A percentile compares a stretch with the other conserved stretches of the same genome.
Evolutionary conservation across 2,888 invertebrate genomes (phyloP).

Genomic region (Drosophila mulleri): DNA sequence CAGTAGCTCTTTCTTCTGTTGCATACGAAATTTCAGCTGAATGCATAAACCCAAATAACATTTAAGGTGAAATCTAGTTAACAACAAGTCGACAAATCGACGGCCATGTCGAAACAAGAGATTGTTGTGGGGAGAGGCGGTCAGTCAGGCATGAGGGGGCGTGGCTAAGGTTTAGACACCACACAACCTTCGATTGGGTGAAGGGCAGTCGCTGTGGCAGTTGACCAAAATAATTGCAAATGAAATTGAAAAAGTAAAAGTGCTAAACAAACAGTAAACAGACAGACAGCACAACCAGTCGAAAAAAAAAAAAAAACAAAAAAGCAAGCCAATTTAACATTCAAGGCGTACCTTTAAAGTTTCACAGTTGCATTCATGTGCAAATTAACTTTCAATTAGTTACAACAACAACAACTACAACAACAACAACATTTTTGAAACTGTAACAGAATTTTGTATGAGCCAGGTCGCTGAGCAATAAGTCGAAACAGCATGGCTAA

Average conservation of each 20-base stretch:
- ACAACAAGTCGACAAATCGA: slow-evolving; percentile 26
- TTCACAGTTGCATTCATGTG: slow-evolving; percentile 68
- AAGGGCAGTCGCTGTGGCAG: slow-evolving; percentile 41
- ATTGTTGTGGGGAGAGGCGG: background rate
- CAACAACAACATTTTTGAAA: slow-evolving; percentile 20
- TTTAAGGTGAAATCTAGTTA: slow-evolving; percentile 41
- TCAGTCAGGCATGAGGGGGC: background rate
- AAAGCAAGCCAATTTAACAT: slow-evolving; percentile 43
- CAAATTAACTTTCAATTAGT: slow-evolving; percentile 69
- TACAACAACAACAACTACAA: slow-evolving; percentile 42
- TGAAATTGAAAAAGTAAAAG: slow-evolving; percentile 63
- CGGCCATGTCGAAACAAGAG: slow-evolving; percentile 1
- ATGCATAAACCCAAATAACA: slow-evolving; percentile 35
- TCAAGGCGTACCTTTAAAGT: slow-evolving; percentile 53
- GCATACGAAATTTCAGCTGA: slow-evolving; percentile 33
- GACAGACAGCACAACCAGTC: slow-evolving; percentile 12
- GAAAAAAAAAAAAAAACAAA: slow-evolving; percentile 5
- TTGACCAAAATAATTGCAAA: slow-evolving; percentile 58
- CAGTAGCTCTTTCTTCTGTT: slow-evolving; percentile 10
- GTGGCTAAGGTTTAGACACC: background rate
- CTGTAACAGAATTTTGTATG: slow-evolving; percentile 60
- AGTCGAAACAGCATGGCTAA: slow-evolving; percentile 8
- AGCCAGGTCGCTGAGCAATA: slow-evolving; percentile 37
- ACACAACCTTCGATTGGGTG: slow-evolving; percentile 49
- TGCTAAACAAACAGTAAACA: slow-evolving; percentile 43